Conservation (phyloP, 2,797 vertebrate genomes). For the Squalus acanthias region DNA sequence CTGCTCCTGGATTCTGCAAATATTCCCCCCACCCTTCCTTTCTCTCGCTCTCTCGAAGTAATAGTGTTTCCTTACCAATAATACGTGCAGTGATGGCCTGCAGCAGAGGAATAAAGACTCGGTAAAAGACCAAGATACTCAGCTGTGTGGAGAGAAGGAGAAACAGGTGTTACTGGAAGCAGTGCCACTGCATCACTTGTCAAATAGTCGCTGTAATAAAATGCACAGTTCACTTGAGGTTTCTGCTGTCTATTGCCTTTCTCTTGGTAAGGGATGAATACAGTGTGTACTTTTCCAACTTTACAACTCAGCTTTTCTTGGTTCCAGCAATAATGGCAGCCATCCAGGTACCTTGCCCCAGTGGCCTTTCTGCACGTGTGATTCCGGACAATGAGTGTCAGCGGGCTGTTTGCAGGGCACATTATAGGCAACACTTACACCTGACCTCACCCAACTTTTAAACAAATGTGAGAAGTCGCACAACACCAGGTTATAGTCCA, state of each 20-base stretch:
- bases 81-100: slow-evolving; percentile 87
- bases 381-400: not conserved
- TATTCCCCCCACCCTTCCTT: not conserved
- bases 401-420: not conserved
- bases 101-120: slow-evolving; percentile 88
- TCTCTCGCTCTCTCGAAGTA: not conserved
- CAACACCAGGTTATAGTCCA: no score
- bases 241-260: not conserved
- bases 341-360: not conserved
- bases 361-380: not conserved
- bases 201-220: not conserved
- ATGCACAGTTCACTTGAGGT: not conserved
- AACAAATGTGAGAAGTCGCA: no score
- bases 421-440: not conserved
- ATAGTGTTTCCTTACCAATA: slow-evolving; percentile 71
- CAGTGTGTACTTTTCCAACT: not conserved
- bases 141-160: slow-evolving; percentile 61
- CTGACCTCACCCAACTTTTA: not conserved
- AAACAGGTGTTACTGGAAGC: slow-evolving; percentile 13
- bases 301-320: not conserved
- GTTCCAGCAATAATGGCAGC: not conserved
- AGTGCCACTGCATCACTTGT: not conserved
- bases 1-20: not conserved
- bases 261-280: not conserved
- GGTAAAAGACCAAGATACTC: slow-evolving; percentile 93